Base-by-base conservation (phyloP, 2,888 invertebrate species). In the Thalpophila matura region DNA sequence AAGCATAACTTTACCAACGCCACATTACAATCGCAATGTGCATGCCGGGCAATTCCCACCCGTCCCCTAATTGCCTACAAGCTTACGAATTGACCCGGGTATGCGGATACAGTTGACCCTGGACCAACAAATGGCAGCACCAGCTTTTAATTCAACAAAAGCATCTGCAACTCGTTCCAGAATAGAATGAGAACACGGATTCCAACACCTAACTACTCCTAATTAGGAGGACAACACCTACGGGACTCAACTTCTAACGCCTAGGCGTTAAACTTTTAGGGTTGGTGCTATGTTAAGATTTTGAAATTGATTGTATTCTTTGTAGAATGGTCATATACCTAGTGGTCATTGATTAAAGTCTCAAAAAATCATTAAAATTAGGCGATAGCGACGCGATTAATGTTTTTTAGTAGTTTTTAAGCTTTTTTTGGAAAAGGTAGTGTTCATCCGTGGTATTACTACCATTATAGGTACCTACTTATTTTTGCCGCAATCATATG, bases 161-260 rank as follows among this genome's bases (percentile, higher is more conserved):
- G 87, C 84, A 85, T 86, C 84, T 82, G 83, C 79, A 80, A 84
- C 89, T 86, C 86, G 92, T 89, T 89, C 90, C 89, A 89, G 89
- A 89, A 89, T 91, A 85, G 88, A 89, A 87, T 78, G 83, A 84
- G 79, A 80, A 94, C 94, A 94, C 71, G 86, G 88, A 87, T 91
- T 87, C 90, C 90, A 88, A 94, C 94, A 94, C 94, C 91, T 93
- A 81, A 85, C 83, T 81, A 82, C 83, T 85, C 90, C 94, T 94
- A 94, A 94, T 94, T 94, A 93, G 91, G 90, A 79, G 81, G 81
- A 91, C 87, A 88, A 89, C 92, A 87, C 89, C 89, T 89, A 86
- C 86, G 86, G 85, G 84, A 84, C 81, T 77, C 75, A 75, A 70
- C 64, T 74, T 73, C 86, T 87, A 88, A 88, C 87, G 85, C 87